Base-by-base conservation (phyloP, 2,888 invertebrate genomes). In the Caenorhabditis uteleia region DNA sequence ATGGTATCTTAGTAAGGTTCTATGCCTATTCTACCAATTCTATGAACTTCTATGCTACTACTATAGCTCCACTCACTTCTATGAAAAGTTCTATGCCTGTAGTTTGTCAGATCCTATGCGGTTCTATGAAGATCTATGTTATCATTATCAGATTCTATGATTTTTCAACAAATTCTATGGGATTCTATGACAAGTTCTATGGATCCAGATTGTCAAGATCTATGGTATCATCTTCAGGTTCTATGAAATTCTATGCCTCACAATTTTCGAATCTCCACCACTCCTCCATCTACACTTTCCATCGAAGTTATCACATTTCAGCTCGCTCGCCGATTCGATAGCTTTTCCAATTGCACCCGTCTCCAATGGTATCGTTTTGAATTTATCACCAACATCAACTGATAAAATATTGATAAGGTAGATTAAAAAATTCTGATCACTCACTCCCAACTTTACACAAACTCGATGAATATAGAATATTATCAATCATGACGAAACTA, bases 401-500 rank as follows among this genome's bases (percentile, higher is more conserved):
- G 39, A 65, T 79, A 56, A 29, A 18, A 16, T 21, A 18, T n/a
- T 4, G 7, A 8, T 14, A 10, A 12, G 29, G 10, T 29, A 14
- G n/a, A n/a, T 40, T n/a, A 2, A 29, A 44, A 36, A 27, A 39
- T n/a, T 21, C 3, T 8, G 18, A 40, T 2, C 18, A 58, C 68
- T 60, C 50, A 81, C 81, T 77, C 36, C 77, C 75, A 26, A 82
- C 75, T 64, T 77, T 78, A 60, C 82, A 82, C 36, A 82, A 62
- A 40, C 71, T 58, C 16, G 80, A 78, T n/a, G 74, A 68, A 58
- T 82, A 82, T 49, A 74, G 43, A 53, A 82, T 82, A 66, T 81
- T 79, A 65, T 82, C 82, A 33, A 82, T 55, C 75, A 82, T 78
- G 10, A 79, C 80, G 54, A 82, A 82, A 3, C 77, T 73, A 29